Conservation (phyloP, 2,888 invertebrate species). For the Podotricha telesiphe region DNA sequence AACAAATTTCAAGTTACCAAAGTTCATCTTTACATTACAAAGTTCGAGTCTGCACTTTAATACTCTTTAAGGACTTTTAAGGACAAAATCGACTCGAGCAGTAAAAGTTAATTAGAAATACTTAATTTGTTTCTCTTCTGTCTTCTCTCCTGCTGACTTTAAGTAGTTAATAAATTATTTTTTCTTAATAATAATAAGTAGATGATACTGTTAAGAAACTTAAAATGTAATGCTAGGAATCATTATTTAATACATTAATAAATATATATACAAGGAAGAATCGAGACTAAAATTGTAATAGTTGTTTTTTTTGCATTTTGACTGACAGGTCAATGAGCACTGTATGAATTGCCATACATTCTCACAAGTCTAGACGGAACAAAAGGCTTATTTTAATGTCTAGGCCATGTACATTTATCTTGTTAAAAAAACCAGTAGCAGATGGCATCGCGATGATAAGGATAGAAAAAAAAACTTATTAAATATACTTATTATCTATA, state of each 20-base stretch:
- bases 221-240: too few relatives aligned
- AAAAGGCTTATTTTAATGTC: conserved; percentile 30
- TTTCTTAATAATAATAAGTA: too few relatives aligned
- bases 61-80: background rate
- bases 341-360: conserved; percentile 27
- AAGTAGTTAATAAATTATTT: background rate
- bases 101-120: conserved; percentile 4
- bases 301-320: conserved; percentile 18
- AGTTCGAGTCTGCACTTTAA: background rate
- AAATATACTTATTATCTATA: background rate
- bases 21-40: background rate
- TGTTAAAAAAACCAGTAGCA: conserved; percentile 21
- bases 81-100: background rate
- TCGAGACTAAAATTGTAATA: background rate
- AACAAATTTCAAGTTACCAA: conserved; percentile 1
- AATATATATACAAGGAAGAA: too few relatives aligned
- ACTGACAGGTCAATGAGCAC: conserved; percentile 32
- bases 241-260: too few relatives aligned
- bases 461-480: conserved; percentile 6
- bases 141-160: background rate
- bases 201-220: too few relatives aligned
- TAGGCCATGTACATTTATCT: conserved; percentile 23
- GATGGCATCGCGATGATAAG: background rate
- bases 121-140: background rate
- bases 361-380: conserved; percentile 32